Base-by-base conservation (phyloP, 1,140 invertebrate genomes). In the Halotydeus destructor region DNA sequence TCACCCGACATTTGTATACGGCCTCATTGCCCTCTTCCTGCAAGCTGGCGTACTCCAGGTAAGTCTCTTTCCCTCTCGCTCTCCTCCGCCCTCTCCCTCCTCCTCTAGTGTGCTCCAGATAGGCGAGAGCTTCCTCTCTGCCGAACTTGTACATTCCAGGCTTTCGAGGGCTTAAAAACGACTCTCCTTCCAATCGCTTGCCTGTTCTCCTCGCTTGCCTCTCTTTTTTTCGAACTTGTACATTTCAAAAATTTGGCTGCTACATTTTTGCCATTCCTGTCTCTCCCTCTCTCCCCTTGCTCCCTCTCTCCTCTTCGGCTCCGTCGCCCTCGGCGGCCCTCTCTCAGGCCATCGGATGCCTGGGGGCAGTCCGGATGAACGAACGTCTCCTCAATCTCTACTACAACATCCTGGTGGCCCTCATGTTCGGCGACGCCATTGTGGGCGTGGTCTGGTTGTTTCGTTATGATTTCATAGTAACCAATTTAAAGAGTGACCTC, bases 401-500 rank as follows among this genome's bases (percentile, higher is more conserved):
- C 54, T 84, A 78, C 78, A 60, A 79, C n/a, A 62, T 82, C 3
- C 60, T 85, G 35, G 60, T 84, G 1, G 70, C 74, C 5, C 64
- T 86, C 2, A 66, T 84, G 5, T 73, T 80, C 49, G 80, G 79
- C 21, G 81, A 86, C 67, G 71, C 74, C 1, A 67, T 82, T 3
- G 70, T 84, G 24, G 81, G 81, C 12, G 69, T 81, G n/a, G 76
- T 78, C 48, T 86, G 80, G 80, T 70, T 81, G 42, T 78, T 81
- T 57, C 64, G 76, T 12, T 79, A 80, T 55, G 75, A 80, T 51
- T 67, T 66, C 43, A 73, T 84, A 41, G 69, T 72, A 49, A 62
- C 71, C 27, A 73, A 76, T 46, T 63, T 85, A 14, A 64, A 68
- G 39, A 74, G 74, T 0, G 69, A 69, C 26, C 62, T 84, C 14